Conservation (phyloP, 2,888 invertebrate genomes). For the Marasmarcha lunaedactyla region DNA sequence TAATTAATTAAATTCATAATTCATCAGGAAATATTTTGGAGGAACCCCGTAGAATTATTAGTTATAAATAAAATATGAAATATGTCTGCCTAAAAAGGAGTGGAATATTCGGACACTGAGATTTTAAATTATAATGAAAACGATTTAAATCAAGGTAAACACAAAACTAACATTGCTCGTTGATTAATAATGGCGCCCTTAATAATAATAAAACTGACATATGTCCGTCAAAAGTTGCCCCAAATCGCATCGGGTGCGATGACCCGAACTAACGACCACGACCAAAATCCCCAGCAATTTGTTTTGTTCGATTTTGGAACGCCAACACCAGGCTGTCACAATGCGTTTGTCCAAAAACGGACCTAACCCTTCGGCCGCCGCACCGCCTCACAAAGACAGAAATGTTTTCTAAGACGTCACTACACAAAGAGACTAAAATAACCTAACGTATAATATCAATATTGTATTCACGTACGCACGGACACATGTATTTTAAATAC, state of each 20-base stretch:
- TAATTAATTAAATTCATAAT: too few relatives aligned
- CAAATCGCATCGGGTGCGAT: conserved; percentile 64
- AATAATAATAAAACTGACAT: conserved; percentile 54
- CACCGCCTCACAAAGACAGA: conserved; percentile 23
- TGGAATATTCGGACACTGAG: too few relatives aligned
- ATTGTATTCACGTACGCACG: conserved; percentile 53
- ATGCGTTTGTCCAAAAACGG: conserved; percentile 23
- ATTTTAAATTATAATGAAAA: too few relatives aligned
- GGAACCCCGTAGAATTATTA: too few relatives aligned
- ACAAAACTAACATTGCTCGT: too few relatives aligned
- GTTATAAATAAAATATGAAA: too few relatives aligned
- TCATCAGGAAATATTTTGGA: too few relatives aligned
- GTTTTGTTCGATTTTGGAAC: conserved; percentile 27
- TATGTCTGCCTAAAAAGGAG: too few relatives aligned
- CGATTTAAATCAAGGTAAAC: too few relatives aligned
- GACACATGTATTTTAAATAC: conserved; percentile 69
- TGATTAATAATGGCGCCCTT: too few relatives aligned
- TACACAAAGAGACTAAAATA: conserved; percentile 52
- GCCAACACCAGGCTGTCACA: conserved; percentile 27
- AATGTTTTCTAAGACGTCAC: conserved; percentile 34
- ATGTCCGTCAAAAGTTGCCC: conserved; percentile 61
- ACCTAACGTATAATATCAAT: conserved; percentile 70
- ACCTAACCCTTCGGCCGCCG: conserved; percentile 23
- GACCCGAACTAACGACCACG: conserved; percentile 63
- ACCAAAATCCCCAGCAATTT: conserved; percentile 58